A percentile compares a stretch with the other conserved stretches of the same genome.
These are phyloP conservation scores for Drosophila hydei DNA, from an alignment of 1,140 invertebrate genomes.

Conservation along the genomic window DNA sequence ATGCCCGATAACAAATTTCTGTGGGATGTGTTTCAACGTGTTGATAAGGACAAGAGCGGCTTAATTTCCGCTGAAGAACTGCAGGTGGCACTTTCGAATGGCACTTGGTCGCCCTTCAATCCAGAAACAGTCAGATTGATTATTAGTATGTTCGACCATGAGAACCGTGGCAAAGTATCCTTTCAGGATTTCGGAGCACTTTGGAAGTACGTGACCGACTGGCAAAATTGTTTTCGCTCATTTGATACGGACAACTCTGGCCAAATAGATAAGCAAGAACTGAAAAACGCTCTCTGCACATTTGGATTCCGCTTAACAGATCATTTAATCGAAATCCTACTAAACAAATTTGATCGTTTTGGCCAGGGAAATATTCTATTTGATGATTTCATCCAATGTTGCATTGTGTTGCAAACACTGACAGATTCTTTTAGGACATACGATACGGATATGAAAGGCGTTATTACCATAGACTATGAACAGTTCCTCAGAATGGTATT, in stretches of 20 bases:
- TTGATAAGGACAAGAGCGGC: slow-evolving; percentile 95
- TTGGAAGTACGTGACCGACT: slow-evolving; percentile 98
- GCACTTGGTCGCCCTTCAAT: slow-evolving; percentile 98
- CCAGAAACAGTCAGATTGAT: slow-evolving; percentile 92
- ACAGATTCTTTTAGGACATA: slow-evolving; percentile 93
- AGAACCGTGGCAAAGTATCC: slow-evolving; percentile 91
- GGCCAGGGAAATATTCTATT: slow-evolving; percentile 95
- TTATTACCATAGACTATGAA: slow-evolving; percentile 98
- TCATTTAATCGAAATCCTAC: slow-evolving; percentile 90
- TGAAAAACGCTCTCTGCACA: slow-evolving; percentile 93
- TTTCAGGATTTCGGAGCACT: slow-evolving; percentile 97
- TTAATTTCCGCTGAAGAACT: slow-evolving; percentile 95
- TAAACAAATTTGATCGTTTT: slow-evolving; percentile 96
- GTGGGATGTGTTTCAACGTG: slow-evolving; percentile 92
- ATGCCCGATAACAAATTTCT: slow-evolving; percentile 85
- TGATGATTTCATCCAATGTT: slow-evolving; percentile 99
- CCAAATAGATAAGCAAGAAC: slow-evolving; percentile 94
- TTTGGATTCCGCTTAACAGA: slow-evolving; percentile 97
- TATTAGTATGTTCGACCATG: slow-evolving; percentile 96
- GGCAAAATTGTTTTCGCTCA: slow-evolving; percentile 96
- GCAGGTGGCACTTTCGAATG: slow-evolving; percentile 96
- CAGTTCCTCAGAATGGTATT: slow-evolving; percentile 98
- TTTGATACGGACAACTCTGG: slow-evolving; percentile 97
- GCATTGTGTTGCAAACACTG: slow-evolving; percentile 94
- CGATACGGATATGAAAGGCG: slow-evolving; percentile 96